phyloP scores from a whole-genome alignment of 2,888 invertebrate species.

The Camptogramma bilineatum region DNA sequence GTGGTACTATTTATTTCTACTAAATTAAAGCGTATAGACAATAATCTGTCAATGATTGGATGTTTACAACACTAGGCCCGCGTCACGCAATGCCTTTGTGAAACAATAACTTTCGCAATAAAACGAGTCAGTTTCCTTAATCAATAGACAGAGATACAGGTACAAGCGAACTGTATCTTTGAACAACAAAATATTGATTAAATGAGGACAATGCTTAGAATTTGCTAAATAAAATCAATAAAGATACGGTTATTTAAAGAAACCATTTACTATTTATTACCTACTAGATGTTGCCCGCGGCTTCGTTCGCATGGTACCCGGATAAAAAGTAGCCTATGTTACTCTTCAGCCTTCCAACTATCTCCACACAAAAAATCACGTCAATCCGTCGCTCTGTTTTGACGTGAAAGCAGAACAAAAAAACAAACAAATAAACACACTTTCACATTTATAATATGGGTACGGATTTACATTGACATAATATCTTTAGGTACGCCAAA shows the following conservation, averaged over 20 bases:
- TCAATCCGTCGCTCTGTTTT: too few species aligned
- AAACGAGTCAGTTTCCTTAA: constrained; percentile 9
- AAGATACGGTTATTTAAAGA: neutral
- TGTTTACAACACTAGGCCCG: constrained; percentile 8
- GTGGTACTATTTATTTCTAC: neutral
- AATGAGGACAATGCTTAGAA: neutral
- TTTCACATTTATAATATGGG: too few species aligned
- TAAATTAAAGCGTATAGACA: neutral
- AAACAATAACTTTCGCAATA: constrained; percentile 17
- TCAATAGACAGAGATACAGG: constrained; percentile 8
- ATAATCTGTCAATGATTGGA: neutral
- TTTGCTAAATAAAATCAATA: neutral
- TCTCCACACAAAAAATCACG: too few species aligned
- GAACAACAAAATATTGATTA: neutral
- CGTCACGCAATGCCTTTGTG: constrained; percentile 10
- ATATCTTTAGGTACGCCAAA: too few species aligned
- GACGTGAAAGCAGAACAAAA: too few species aligned
- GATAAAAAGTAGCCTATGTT: too few species aligned
- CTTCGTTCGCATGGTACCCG: too few species aligned
- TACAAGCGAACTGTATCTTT: constrained; percentile 12
- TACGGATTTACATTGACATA: too few species aligned
- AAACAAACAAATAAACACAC: too few species aligned
- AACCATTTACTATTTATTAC: too few species aligned
- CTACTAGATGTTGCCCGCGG: too few species aligned
- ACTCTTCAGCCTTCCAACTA: too few species aligned